Evolutionary conservation across 64 coral and sea anemone species (phyloP), one percentile per base, ranked within the genome.

Genomic region (Exaiptasia diaphana): DNA sequence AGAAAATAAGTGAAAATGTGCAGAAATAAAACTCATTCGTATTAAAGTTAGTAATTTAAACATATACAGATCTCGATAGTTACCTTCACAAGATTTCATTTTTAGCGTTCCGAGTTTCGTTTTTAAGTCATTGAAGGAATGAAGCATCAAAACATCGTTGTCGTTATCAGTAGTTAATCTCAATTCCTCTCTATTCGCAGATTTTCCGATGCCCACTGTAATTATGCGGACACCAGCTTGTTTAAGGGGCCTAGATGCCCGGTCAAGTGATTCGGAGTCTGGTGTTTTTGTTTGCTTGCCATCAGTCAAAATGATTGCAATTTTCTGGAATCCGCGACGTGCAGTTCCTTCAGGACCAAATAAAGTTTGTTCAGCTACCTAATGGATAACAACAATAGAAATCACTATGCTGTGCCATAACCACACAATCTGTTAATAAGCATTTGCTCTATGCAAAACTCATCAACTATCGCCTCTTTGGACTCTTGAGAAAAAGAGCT

Each of bases 251-350:
- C 43, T 20, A 4, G 82, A 70, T 15, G 41, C 82, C 29, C 49
- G 52, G 18, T 21, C 72, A 14, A 85, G 54, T 25, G 44, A 52
- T 44, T 72, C 64, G 10, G 82, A 34, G 27, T 85, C 82, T 20
- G 38, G 5, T 50, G 33, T 33, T 42, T 74, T 55, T 22, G 82
- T 85, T 29, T 85, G 82, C 32, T 63, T 4, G 8, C 82, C 82
- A 13, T 85, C 82, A 33, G 82, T 85, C 33, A 85, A 34, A 22
- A 85, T 42, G n/a, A 85, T 21, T 3, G 69, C 82, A 8, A 85
- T 75, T 42, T 85, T 69, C 7, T 85, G 69, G 17, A 85, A 50
- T 22, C 27, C 68, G 41, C 55, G 31, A 14, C 82, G 82, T 6
- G 82, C 82, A 32, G 31, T 74, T 46, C 23, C 53, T 24, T 45